Conservation (phyloP, 2,888 invertebrate genomes). For the Tupiocoris notatus region DNA sequence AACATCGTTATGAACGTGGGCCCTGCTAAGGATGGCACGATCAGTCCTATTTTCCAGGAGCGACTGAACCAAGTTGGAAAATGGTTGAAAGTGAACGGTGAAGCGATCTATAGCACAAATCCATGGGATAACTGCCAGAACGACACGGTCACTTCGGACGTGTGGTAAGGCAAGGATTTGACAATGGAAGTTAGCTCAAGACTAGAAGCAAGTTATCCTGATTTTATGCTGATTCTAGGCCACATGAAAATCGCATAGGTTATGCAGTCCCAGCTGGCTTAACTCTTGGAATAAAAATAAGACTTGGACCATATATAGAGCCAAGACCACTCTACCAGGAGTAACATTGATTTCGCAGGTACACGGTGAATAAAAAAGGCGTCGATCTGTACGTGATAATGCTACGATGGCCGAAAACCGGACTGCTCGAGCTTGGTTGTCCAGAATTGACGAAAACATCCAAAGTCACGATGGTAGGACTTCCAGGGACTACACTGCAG, state of each 20-base stretch:
- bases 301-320: too few relatives aligned
- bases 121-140: slow-evolving; percentile 79
- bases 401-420: slow-evolving; percentile 67
- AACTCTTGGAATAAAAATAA: too few relatives aligned
- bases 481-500: neutral
- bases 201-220: too few relatives aligned
- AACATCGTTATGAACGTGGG: slow-evolving; percentile 82
- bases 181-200: too few relatives aligned
- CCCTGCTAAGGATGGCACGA: slow-evolving; percentile 84
- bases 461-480: slow-evolving; percentile 59
- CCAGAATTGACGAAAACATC: slow-evolving; percentile 52
- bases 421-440: slow-evolving; percentile 57
- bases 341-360: slow-evolving; percentile 47
- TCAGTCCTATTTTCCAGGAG: slow-evolving; percentile 82
- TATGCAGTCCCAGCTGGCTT: too few relatives aligned
- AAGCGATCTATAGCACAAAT: slow-evolving; percentile 74
- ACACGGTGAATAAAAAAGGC: slow-evolving; percentile 51
- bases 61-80: slow-evolving; percentile 71
- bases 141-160: slow-evolving; percentile 66
- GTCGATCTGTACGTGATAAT: slow-evolving; percentile 65
- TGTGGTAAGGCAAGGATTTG: too few relatives aligned
- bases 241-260: too few relatives aligned
- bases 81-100: slow-evolving; percentile 83
- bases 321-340: too few relatives aligned
- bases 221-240: too few relatives aligned